A percentile compares a stretch with the other conserved stretches of the same genome.
Conservation (phyloP, 2,113 vertebrate species). For the Tachysurus fulvidraco region DNA sequence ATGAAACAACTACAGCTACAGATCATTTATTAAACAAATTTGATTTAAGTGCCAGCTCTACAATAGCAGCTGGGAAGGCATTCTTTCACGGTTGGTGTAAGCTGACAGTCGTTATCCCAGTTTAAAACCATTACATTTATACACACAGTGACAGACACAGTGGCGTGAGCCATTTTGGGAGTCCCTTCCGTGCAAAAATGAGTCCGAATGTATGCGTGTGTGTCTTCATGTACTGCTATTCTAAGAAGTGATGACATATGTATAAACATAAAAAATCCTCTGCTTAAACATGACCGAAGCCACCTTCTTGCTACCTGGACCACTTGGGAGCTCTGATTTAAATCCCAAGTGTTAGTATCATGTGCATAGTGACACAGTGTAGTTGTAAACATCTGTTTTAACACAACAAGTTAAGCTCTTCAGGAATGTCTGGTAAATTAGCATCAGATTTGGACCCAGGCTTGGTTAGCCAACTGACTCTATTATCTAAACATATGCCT, state of each 20-base stretch:
- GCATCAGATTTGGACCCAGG: background rate
- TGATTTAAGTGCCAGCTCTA: background rate
- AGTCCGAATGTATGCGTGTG: background rate
- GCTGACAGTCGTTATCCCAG: constrained; percentile 10
- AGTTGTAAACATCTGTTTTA: background rate
- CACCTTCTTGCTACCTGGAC: background rate
- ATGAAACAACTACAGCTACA: background rate
- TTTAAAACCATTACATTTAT: constrained; percentile 57
- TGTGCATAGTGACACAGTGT: background rate
- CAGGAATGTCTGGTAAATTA: constrained; percentile 2
- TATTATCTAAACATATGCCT: background rate
- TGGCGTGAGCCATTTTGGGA: constrained; percentile 73
- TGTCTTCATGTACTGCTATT: constrained; percentile 19
- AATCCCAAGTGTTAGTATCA: background rate
- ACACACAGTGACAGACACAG: constrained; percentile 62
- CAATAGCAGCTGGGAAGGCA: background rate
- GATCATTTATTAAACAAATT: background rate
- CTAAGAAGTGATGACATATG: constrained; percentile 12
- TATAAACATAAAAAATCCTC: background rate
- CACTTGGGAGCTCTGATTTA: background rate
- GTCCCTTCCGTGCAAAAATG: constrained; percentile 25
- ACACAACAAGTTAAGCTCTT: background rate
- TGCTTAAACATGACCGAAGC: background rate
- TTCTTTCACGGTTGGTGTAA: background rate
- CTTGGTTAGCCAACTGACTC: background rate